Percentiles rank a stretch among this genome's conserved stretches.
Evolutionary conservation across 2,113 vertebrate genomes (phyloP).

Genomic region (Oncorhynchus clarkii): DNA sequence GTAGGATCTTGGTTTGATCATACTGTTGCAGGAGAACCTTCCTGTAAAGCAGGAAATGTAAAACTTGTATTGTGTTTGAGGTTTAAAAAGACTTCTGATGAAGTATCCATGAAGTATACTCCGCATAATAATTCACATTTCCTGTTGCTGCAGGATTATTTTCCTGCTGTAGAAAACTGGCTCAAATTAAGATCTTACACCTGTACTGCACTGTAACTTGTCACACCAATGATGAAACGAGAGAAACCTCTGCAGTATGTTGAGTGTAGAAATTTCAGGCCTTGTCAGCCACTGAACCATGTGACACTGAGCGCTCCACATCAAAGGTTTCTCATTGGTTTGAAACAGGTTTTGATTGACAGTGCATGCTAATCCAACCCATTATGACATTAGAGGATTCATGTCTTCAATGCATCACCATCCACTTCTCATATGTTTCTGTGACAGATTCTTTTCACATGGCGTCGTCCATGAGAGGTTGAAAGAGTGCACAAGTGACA

Average conservation of each 20-base stretch:
- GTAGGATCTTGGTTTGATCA: too few relatives aligned
- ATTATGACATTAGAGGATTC: not conserved
- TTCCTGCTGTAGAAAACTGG: too few relatives aligned
- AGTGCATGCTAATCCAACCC: not conserved
- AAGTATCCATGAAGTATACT: too few relatives aligned
- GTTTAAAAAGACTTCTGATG: too few relatives aligned
- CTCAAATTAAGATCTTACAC: too few relatives aligned
- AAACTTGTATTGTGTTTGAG: too few relatives aligned
- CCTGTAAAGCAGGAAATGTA: too few relatives aligned
- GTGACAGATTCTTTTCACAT: not conserved
- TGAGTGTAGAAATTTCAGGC: not conserved
- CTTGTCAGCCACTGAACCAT: not conserved
- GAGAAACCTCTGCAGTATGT: not conserved
- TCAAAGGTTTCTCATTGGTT: not conserved
- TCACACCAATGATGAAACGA: not conserved
- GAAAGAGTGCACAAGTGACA: not conserved
- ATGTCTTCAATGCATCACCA: not conserved
- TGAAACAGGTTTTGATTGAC: not conserved
- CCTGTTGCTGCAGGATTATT: too few relatives aligned
- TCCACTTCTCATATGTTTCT: not conserved
- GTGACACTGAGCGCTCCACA: not conserved
- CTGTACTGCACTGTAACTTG: not conserved
- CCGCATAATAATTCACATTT: too few relatives aligned
- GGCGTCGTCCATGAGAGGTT: not conserved
- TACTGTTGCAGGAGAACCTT: too few relatives aligned